Conservation (phyloP, 2,888 invertebrate species). For the Agrilus cyanescens region DNA sequence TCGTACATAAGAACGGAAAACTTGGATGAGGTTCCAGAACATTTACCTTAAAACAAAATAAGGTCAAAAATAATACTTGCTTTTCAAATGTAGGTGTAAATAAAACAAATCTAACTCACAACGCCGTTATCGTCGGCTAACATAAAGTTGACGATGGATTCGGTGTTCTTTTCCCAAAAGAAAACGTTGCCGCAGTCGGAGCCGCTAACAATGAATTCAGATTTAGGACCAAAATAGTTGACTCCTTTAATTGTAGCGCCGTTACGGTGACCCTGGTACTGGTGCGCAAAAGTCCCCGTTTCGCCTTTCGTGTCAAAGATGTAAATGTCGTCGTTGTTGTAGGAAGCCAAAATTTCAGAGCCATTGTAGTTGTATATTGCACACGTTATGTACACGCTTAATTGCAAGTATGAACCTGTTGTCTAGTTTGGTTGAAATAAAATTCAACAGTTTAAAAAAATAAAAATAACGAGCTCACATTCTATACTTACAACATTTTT, state of each 20-base stretch:
- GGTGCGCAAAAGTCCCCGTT: slow-evolving; percentile 41
- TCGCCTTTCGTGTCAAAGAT: slow-evolving; percentile 57
- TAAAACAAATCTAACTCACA: slow-evolving; percentile 43
- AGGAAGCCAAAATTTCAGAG: slow-evolving; percentile 82
- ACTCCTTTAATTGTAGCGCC: slow-evolving; percentile 79
- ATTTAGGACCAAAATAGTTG: slow-evolving; percentile 83
- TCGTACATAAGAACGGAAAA: slow-evolving; percentile 77
- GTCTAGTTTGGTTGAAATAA: slow-evolving; percentile 6
- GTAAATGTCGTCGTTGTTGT: slow-evolving; percentile 88
- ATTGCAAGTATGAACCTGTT: slow-evolving; percentile 21
- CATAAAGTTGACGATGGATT: slow-evolving; percentile 82
- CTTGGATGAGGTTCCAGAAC: slow-evolving; percentile 85
- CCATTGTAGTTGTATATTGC: slow-evolving; percentile 88
- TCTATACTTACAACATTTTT: slow-evolving; percentile 19
- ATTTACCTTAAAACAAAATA: slow-evolving; percentile 58
- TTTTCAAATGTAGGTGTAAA: not conserved
- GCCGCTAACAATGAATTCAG: slow-evolving; percentile 85
- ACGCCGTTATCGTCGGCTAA: slow-evolving; percentile 72
- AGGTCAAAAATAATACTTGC: not conserved
- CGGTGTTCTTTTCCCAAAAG: slow-evolving; percentile 83
- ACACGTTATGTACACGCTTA: slow-evolving; percentile 61
- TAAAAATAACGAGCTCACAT: too few species aligned
- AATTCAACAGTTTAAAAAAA: too few species aligned
- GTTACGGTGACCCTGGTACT: slow-evolving; percentile 52
- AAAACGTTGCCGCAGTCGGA: slow-evolving; percentile 84